phyloP scores from a whole-genome alignment of 2,113 vertebrate species.

The Periophthalmodon schlosseri region DNA sequence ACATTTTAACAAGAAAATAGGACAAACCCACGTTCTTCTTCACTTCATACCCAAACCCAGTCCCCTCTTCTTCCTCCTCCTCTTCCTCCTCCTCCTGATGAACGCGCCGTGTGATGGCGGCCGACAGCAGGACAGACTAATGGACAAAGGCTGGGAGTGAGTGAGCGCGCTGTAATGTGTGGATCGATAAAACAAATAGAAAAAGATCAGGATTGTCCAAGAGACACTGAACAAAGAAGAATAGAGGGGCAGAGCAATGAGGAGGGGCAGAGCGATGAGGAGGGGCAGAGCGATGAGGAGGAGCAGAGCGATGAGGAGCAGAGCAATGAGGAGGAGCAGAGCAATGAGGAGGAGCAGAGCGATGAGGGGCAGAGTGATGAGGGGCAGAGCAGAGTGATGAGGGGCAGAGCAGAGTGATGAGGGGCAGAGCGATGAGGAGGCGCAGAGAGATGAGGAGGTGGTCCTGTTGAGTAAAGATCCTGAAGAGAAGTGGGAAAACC shows the following conservation, averaged over 20 bases:
- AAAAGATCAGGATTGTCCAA: constrained; percentile 5
- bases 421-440: not conserved
- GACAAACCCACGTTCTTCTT: not conserved
- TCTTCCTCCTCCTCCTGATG: constrained; percentile 1
- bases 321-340: constrained; percentile 19
- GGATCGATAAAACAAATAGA: constrained; percentile 23
- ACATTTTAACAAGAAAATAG: not conserved
- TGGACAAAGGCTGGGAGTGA: constrained; percentile 14
- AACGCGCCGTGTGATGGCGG: constrained; percentile 22
- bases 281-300: constrained; percentile 20
- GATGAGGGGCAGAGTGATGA: constrained; percentile 17
- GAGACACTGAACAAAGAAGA: not conserved
- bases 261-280: not conserved
- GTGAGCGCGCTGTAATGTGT: constrained; percentile 8
- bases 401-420: not conserved
- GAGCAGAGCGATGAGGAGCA: constrained; percentile 21
- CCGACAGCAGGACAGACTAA: constrained; percentile 32
- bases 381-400: constrained; percentile 24
- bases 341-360: constrained; percentile 21
- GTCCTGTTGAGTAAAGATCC: constrained; percentile 40
- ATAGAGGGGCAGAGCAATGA: not conserved
- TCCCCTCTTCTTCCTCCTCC: too few relatives aligned
- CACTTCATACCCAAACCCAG: constrained; percentile 6
- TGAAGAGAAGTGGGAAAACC: constrained; percentile 56
- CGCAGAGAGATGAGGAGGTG: not conserved